Evolutionary conservation across 2,888 invertebrate genomes (phyloP).

Genomic region (Meteorus colon): DNA sequence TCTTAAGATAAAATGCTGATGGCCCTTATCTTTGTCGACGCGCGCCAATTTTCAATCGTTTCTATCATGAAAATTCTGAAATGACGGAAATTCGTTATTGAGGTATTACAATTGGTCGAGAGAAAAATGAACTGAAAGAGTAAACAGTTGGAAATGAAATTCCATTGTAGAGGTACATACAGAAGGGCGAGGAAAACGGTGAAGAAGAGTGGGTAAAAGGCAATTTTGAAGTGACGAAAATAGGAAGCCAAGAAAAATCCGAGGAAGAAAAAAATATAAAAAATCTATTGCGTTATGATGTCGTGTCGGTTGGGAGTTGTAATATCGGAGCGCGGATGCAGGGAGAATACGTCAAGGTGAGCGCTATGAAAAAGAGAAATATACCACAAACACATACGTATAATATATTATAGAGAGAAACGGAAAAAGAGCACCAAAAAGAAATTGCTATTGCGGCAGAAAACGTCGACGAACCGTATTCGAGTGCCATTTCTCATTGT

Average conservation of each 20-base stretch:
- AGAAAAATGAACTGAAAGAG: neutral
- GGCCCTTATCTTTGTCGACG: neutral
- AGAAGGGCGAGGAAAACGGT: neutral
- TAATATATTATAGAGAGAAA: neutral
- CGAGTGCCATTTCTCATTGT: neutral
- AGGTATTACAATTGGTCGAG: neutral
- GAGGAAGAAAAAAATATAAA: neutral
- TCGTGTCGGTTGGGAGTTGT: neutral
- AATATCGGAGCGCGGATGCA: neutral
- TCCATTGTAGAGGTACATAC: neutral
- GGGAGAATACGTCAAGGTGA: neutral
- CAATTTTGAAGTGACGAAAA: neutral
- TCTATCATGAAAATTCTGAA: neutral
- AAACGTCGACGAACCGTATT: neutral
- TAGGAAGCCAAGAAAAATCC: neutral
- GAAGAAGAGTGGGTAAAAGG: neutral
- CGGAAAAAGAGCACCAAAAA: neutral
- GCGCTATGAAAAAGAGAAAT: constrained; percentile 9
- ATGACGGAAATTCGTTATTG: neutral
- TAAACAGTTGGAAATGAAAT: neutral
- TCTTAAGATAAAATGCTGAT: neutral
- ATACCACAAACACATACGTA: constrained; percentile 2
- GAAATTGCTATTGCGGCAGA: constrained; percentile 11
- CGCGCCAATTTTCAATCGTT: neutral
- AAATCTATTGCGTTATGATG: neutral